Conservation (phyloP, 2,888 invertebrate species). For the Melitaea athalia region DNA sequence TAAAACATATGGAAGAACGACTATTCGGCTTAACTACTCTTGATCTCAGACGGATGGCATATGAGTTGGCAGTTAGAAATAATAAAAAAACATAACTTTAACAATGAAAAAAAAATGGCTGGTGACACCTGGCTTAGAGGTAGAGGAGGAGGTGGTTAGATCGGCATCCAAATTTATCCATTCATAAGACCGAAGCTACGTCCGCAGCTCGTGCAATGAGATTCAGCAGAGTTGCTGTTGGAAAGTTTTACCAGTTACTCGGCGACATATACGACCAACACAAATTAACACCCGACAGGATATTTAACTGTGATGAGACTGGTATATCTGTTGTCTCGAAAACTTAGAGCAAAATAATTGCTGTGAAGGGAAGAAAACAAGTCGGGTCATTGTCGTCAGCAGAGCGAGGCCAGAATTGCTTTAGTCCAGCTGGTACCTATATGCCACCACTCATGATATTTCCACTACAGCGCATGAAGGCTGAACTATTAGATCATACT, state of each 20-base stretch:
- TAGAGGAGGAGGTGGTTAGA: no score
- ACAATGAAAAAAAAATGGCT: slow-evolving; percentile 35
- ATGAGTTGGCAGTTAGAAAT: slow-evolving; percentile 40
- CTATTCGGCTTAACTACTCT: slow-evolving; percentile 40
- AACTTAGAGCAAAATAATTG: slow-evolving; percentile 42
- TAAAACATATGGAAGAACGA: slow-evolving; percentile 42
- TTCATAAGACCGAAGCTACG: slow-evolving; percentile 39
- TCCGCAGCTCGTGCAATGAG: slow-evolving; percentile 43
- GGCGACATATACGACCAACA: slow-evolving; percentile 39
- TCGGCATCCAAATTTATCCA: slow-evolving; percentile 38
- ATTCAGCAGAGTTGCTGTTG: slow-evolving; percentile 48
- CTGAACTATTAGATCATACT: slow-evolving; percentile 43
- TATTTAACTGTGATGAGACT: slow-evolving; percentile 50
- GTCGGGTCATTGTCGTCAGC: slow-evolving; percentile 44
- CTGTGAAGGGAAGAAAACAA: slow-evolving; percentile 44
- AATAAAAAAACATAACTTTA: slow-evolving; percentile 38
- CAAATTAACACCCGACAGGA: slow-evolving; percentile 43
- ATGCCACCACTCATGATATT: slow-evolving; percentile 50
- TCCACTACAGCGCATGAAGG: slow-evolving; percentile 43
- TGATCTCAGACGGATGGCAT: slow-evolving; percentile 39
- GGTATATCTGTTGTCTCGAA: slow-evolving; percentile 47
- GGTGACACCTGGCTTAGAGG: slow-evolving; percentile 38
- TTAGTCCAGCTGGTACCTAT: slow-evolving; percentile 44
- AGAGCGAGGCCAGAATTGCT: slow-evolving; percentile 47
- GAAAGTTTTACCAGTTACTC: slow-evolving; percentile 40